Evolutionary conservation across 1,140 invertebrate genomes (phyloP).

Genomic region (Heterodera schachtii): DNA sequence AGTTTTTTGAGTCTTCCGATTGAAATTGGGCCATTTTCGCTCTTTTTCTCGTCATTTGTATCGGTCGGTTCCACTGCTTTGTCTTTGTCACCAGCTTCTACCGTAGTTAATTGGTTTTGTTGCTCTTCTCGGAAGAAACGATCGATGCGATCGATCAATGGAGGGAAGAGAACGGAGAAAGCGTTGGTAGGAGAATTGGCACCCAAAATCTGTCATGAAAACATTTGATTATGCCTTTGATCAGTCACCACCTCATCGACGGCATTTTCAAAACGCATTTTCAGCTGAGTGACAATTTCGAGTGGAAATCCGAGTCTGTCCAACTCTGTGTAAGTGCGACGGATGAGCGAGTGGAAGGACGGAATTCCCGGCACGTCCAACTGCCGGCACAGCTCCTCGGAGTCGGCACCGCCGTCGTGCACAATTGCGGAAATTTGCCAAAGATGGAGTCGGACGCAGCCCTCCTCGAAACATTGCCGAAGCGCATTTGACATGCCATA

Average conservation of each 20-base stretch:
- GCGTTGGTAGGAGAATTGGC: not conserved
- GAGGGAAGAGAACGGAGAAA: not conserved
- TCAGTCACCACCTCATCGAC: slow-evolving; percentile 6
- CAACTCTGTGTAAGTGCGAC: slow-evolving; percentile 22
- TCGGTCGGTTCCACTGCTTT: not conserved
- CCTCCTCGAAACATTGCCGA: slow-evolving; percentile 19
- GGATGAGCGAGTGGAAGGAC: slow-evolving; percentile 12
- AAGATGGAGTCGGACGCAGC: not conserved
- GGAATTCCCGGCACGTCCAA: slow-evolving; percentile 22
- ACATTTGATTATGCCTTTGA: not conserved
- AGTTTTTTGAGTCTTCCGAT: slow-evolving; percentile 1
- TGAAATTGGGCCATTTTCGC: not conserved
- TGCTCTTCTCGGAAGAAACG: not conserved
- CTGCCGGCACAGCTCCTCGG: slow-evolving; percentile 17
- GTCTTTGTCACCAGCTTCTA: not conserved
- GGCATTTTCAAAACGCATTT: slow-evolving; percentile 21
- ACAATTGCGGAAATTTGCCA: slow-evolving; percentile 33
- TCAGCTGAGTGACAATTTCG: slow-evolving; percentile 2
- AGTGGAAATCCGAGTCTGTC: slow-evolving; percentile 16
- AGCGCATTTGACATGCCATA: slow-evolving; percentile 16
- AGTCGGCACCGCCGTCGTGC: slow-evolving; percentile 21
- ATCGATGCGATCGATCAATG: slow-evolving; percentile 15
- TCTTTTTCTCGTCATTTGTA: slow-evolving; percentile 6
- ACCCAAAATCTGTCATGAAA: not conserved
- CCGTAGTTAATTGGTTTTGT: not conserved